Conservation (phyloP, 2,113 vertebrate genomes). For the Archilochus colubris region DNA sequence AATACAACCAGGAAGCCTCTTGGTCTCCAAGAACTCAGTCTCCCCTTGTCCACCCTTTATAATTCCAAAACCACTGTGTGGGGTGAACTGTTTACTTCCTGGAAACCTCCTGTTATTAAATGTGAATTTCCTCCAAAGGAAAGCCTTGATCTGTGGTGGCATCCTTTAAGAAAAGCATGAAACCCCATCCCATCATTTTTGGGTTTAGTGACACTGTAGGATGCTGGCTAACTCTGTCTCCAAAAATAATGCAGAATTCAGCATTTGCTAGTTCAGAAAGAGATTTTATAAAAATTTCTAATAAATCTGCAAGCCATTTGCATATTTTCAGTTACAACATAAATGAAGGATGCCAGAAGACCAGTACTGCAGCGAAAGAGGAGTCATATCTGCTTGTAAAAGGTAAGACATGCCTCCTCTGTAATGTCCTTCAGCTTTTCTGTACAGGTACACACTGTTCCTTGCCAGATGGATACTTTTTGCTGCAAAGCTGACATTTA, state of each 20-base stretch:
- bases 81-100: neutral
- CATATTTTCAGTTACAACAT: neutral
- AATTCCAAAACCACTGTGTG: neutral
- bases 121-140: neutral
- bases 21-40: neutral
- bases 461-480: neutral
- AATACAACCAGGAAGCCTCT: neutral
- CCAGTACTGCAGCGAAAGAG: neutral
- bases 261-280: neutral
- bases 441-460: neutral
- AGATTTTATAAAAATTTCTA: neutral
- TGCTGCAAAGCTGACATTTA: slow-evolving; percentile 29
- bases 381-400: neutral
- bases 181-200: neutral
- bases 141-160: neutral
- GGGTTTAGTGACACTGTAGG: neutral
- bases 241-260: neutral
- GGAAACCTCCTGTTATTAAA: rapidly evolving
- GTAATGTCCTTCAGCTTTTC: neutral
- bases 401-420: neutral
- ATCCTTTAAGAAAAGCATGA: neutral
- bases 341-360: neutral
- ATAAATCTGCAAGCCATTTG: neutral
- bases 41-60: neutral
- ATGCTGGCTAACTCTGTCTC: neutral